Evolutionary conservation across 2,888 invertebrate species (phyloP).

Genomic region (Tachina fera): DNA sequence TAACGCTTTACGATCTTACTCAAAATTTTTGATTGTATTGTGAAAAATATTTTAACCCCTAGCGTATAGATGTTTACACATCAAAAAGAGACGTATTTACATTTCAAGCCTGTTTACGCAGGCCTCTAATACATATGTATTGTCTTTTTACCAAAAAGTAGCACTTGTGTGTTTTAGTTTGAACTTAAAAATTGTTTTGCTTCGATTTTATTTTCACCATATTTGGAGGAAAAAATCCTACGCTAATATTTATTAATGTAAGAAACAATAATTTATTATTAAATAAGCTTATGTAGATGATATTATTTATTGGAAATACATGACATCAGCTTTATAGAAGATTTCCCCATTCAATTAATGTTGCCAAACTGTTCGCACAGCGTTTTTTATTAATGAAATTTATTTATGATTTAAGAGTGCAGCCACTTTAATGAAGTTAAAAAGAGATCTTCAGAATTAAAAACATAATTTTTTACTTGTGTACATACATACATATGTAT

Average conservation of each 20-base stretch:
- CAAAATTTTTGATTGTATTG: no score
- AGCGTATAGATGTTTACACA: no score
- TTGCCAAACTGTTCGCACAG: neutral
- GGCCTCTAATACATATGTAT: constrained; percentile 25
- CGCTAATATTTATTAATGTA: constrained; percentile 15
- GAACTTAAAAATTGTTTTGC: constrained; percentile 26
- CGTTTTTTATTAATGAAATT: constrained; percentile 11
- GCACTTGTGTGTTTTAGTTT: constrained; percentile 35
- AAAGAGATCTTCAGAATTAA: neutral
- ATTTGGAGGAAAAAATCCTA: constrained; percentile 56
- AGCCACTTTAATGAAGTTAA: neutral
- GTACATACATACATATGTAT: no score
- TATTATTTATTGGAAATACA: constrained; percentile 14
- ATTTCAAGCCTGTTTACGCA: no score
- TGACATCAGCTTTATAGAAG: constrained; percentile 48
- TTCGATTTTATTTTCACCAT: constrained; percentile 28
- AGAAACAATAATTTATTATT: constrained; percentile 31
- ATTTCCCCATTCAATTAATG: constrained; percentile 6
- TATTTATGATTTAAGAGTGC: neutral
- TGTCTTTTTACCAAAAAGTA: constrained; percentile 38
- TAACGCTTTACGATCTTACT: no score
- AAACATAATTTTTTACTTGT: neutral
- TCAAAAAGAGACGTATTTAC: no score
- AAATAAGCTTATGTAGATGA: neutral
- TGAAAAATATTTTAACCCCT: no score